Percentiles rank a stretch among this genome's conserved stretches.
phyloP scores from a whole-genome alignment of 2,113 vertebrate species.

The Melanocharis versteri region DNA sequence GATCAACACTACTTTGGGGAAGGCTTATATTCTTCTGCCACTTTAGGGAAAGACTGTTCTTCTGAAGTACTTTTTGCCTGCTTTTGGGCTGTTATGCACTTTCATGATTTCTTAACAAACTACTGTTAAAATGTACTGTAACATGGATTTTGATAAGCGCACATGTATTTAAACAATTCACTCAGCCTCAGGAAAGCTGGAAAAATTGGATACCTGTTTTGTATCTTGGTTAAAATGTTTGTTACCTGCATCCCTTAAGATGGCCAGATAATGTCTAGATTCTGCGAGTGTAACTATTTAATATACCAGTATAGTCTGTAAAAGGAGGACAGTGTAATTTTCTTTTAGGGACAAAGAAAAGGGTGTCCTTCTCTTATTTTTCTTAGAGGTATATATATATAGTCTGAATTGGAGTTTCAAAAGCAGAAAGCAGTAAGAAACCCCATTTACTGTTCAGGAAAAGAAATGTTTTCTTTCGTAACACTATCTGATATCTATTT shows the following conservation, averaged over 20 bases:
- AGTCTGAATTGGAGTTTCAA: background rate
- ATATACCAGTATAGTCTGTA: background rate
- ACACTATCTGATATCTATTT: constrained; percentile 34
- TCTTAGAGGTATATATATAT: background rate
- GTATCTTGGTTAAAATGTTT: constrained; percentile 54
- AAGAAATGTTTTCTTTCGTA: constrained; percentile 24
- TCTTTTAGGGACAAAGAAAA: constrained; percentile 2
- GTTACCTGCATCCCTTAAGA: constrained; percentile 14
- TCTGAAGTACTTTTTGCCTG: constrained; percentile 63
- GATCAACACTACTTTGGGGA: constrained; percentile 12
- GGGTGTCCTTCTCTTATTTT: background rate
- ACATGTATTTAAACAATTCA: constrained; percentile 65
- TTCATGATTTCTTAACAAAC: constrained; percentile 67
- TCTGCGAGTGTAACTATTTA: background rate
- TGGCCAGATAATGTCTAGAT: constrained; percentile 16
- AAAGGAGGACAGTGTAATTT: background rate
- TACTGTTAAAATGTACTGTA: constrained; percentile 70
- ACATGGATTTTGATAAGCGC: constrained; percentile 63
- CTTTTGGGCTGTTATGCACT: constrained; percentile 68
- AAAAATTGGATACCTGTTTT: constrained; percentile 50
- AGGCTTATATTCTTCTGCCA: constrained; percentile 35
- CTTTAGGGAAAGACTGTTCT: constrained; percentile 61
- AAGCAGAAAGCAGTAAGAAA: constrained; percentile 21
- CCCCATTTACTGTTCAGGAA: constrained; percentile 9
- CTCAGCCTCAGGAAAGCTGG: constrained; percentile 70